Percentiles rank a stretch among this genome's conserved stretches.
phyloP scores from a whole-genome alignment of 2,113 vertebrate genomes.

The Brachypodius melanocephalos region DNA sequence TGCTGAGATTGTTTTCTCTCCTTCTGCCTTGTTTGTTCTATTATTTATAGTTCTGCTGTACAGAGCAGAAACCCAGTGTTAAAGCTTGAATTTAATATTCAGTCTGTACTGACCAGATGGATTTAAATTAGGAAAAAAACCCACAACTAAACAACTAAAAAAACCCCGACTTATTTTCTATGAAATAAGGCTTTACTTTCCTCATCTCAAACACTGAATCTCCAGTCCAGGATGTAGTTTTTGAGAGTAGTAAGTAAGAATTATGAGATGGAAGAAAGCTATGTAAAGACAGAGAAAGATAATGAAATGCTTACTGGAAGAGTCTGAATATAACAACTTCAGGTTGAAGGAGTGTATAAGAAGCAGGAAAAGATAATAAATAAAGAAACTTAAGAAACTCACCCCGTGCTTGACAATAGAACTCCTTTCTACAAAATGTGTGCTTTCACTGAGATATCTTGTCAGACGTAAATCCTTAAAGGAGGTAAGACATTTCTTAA shows the following conservation, averaged over 20 bases:
- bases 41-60: not conserved
- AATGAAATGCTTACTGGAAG: not conserved
- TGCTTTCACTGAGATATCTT: not conserved
- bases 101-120: not conserved
- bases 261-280: not conserved
- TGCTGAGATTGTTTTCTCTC: not conserved
- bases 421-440: not conserved
- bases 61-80: not conserved
- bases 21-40: not conserved
- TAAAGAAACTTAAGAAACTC: not conserved
- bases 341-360: not conserved
- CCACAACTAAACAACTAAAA: not conserved
- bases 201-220: not conserved
- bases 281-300: not conserved
- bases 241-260: not conserved
- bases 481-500: not conserved
- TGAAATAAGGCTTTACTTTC: not conserved
- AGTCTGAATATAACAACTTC: not conserved
- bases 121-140: not conserved
- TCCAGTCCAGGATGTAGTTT: not conserved
- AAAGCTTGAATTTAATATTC: not conserved
- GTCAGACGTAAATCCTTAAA: not conserved
- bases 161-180: accelerated
- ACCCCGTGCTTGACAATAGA: not conserved
- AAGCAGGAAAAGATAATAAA: not conserved